Percentiles rank a stretch among this genome's conserved stretches.
phyloP scores from a whole-genome alignment of 2,113 vertebrate species.

The Acrocephalus arundinaceus region DNA sequence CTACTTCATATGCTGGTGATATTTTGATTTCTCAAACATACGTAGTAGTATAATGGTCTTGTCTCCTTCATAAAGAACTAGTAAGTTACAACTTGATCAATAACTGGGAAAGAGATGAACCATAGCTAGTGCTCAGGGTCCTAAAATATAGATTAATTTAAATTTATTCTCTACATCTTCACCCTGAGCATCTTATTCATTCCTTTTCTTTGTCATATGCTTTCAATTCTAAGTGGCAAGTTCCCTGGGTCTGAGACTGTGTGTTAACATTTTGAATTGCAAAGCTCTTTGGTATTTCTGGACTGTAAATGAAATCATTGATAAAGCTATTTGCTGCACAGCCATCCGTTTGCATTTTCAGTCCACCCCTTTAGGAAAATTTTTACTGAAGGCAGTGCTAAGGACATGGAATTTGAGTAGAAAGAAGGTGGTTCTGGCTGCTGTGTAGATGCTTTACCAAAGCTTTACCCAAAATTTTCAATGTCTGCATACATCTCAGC shows the following conservation, averaged over 20 bases:
- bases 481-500: not conserved
- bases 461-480: not conserved
- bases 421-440: not conserved
- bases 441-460: not conserved
- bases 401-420: accelerated
- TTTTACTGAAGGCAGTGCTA: not conserved
- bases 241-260: not conserved
- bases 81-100: not conserved
- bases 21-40: constrained; percentile 34
- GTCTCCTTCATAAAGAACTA: not conserved
- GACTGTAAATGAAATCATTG: not conserved
- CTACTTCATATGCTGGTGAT: constrained; percentile 21
- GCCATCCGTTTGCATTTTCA: not conserved
- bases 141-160: constrained; percentile 5
- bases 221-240: not conserved
- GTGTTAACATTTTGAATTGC: not conserved
- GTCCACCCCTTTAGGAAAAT: not conserved
- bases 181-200: not conserved
- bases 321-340: not conserved
- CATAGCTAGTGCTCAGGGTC: not conserved
- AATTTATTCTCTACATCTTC: not conserved
- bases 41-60: not conserved
- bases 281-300: not conserved
- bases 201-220: not conserved
- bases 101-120: not conserved